Percentiles rank a stretch among this genome's conserved stretches.
phyloP scores from a whole-genome alignment of 2,797 vertebrate species.

The Sebastes miniatus region DNA sequence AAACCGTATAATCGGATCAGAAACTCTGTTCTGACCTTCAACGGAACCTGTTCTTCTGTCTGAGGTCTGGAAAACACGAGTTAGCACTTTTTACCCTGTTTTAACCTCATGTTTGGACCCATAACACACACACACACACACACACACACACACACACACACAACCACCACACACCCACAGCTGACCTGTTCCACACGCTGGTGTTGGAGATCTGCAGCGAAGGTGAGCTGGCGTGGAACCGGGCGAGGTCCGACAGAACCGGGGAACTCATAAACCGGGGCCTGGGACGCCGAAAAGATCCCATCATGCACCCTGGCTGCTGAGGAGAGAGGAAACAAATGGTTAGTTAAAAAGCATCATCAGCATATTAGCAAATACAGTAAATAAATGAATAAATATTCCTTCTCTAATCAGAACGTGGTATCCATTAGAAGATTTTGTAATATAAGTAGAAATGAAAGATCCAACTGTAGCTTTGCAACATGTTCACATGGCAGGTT shows the following conservation, averaged over 20 bases:
- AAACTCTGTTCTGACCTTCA: not conserved
- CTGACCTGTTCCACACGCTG: conserved; percentile 91
- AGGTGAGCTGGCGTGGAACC: conserved; percentile 90
- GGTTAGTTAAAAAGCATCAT: not conserved
- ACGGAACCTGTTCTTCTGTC: not conserved
- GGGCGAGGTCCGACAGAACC: conserved; percentile 91
- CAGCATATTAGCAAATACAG: too few species aligned
- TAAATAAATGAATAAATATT: not conserved
- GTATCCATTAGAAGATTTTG: too few species aligned
- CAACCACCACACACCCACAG: too few species aligned
- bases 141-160: too few species aligned
- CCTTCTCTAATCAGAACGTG: not conserved
- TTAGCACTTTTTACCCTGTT: not conserved
- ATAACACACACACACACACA: not conserved
- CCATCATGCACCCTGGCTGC: conserved; percentile 80
- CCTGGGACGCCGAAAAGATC: conserved; percentile 90
- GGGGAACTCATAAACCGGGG: conserved; percentile 98
- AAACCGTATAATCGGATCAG: not conserved
- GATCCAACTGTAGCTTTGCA: not conserved
- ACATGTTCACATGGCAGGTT: not conserved
- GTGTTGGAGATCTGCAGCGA: conserved; percentile 89
- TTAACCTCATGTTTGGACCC: conserved; percentile 30
- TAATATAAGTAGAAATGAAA: not conserved
- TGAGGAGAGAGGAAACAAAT: conserved; percentile 4
- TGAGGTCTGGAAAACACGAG: not conserved